Evolutionary conservation across 2,888 invertebrate genomes (phyloP).

Genomic region (Herminia tarsipennalis): DNA sequence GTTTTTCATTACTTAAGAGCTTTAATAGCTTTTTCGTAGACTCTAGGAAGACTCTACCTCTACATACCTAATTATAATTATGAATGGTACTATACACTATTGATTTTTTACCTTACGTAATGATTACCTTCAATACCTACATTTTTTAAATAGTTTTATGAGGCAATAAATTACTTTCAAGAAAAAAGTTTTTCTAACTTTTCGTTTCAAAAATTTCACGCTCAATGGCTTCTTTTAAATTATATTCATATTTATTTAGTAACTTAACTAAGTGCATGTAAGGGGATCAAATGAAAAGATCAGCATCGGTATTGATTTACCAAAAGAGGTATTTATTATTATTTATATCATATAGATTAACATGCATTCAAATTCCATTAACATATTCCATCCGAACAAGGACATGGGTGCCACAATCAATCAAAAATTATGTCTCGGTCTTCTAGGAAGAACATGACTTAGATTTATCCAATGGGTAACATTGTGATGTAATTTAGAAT

Average conservation of each 20-base stretch:
- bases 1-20: no score
- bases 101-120: no score
- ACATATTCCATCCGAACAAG: conserved; percentile 72
- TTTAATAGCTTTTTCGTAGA: no score
- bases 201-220: background rate
- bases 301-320: conserved; percentile 71
- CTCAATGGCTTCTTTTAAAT: background rate
- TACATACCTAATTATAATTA: no score
- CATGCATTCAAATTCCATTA: conserved; percentile 85
- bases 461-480: no score
- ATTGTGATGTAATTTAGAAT: background rate
- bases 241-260: background rate
- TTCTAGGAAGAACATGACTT: conserved; percentile 6
- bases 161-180: no score
- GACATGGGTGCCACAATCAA: conserved; percentile 66
- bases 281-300: conserved; percentile 29
- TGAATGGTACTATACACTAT: no score
- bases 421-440: conserved; percentile 28
- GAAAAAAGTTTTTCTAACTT: background rate
- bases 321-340: conserved; percentile 83
- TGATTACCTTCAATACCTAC: no score
- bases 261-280: background rate
- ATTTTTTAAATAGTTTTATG: no score
- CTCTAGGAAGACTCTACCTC: no score
- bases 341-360: conserved; percentile 79